A percentile compares a stretch with the other conserved stretches of the same genome.
These are phyloP conservation scores for Apoda limacodes DNA, from an alignment of 2,888 invertebrate genomes.

Conservation along the genomic window DNA sequence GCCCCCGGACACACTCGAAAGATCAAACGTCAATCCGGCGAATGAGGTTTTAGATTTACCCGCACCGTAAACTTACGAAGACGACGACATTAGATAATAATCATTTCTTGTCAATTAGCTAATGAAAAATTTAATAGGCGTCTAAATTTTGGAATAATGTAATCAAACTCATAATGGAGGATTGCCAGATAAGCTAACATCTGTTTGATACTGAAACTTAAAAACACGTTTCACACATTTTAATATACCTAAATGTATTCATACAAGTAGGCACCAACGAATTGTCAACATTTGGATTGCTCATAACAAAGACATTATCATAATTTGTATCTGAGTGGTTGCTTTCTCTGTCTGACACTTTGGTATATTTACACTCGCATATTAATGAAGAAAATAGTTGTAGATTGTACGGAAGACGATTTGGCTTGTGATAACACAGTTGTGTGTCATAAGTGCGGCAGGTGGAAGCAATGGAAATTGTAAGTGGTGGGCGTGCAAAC, in stretches of 20 bases:
- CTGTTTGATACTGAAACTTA: no score
- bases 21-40: conserved; percentile 49
- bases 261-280: no score
- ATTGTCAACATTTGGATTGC: no score
- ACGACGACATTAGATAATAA: conserved; percentile 58
- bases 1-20: conserved; percentile 29
- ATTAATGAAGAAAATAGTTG: conserved; percentile 16
- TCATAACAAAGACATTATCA: no score
- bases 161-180: conserved; percentile 61
- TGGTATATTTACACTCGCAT: conserved; percentile 15
- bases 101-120: conserved; percentile 67
- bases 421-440: conserved; percentile 19
- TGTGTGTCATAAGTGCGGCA: conserved; percentile 17
- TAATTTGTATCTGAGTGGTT: conserved; percentile 3
- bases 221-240: no score
- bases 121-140: conserved; percentile 65
- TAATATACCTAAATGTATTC: no score
- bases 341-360: conserved; percentile 13
- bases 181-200: conserved; percentile 41
- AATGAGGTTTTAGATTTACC: conserved; percentile 44
- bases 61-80: conserved; percentile 46
- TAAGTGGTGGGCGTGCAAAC: conserved; percentile 24
- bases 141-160: conserved; percentile 38
- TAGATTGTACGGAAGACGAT: conserved; percentile 4
- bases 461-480: conserved; percentile 24